Evolutionary conservation across 1,140 invertebrate genomes (phyloP), one percentile per base, ranked within the genome.

Genomic region (Calosoma granatense): DNA sequence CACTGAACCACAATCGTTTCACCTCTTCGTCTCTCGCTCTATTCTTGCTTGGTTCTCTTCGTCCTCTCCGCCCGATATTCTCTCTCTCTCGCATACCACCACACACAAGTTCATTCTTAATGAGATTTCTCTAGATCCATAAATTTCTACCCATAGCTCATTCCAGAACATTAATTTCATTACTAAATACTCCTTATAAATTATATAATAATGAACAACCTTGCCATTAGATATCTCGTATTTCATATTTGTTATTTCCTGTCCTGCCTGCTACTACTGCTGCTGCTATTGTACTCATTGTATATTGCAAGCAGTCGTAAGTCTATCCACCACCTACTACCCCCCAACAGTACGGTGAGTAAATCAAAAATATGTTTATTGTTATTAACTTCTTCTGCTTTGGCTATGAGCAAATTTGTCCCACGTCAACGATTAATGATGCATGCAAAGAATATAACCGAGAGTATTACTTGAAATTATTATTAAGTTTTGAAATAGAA

Each of bases 41-140:
- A 36, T n/a, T 36, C n/a, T 36, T 9, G 30, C 30, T 36, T 36
- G 9, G 9, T n/a, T n/a, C 30, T 36, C 30, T n/a, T n/a, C n/a
- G n/a, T n/a, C n/a, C n/a, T n/a, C n/a, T n/a, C n/a, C 11, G 12
- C 51, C 19, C 2, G 21, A 53, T n/a, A n/a, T n/a, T n/a, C n/a
- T n/a, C n/a, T n/a, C n/a, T n/a, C 20, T 53, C 51, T 20, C 51
- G 26, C 41, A 47, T 47, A 12, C 17, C 9, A 47, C n/a, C n/a
- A n/a, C 26, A 36, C 17, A 47, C 41, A 47, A 47, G 9, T 47
- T 47, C 69, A 70, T 71, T 71, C 68, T 70, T 71, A 71, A 71
- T 71, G 69, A 71, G 69, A 70, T 71, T 69, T 70, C 66, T 67
- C 67, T 68, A 67, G 68, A 69, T 71, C 69, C 69, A 71, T 71